phyloP scores from a whole-genome alignment of 1,140 invertebrate genomes.

The Batillaria attramentaria region DNA sequence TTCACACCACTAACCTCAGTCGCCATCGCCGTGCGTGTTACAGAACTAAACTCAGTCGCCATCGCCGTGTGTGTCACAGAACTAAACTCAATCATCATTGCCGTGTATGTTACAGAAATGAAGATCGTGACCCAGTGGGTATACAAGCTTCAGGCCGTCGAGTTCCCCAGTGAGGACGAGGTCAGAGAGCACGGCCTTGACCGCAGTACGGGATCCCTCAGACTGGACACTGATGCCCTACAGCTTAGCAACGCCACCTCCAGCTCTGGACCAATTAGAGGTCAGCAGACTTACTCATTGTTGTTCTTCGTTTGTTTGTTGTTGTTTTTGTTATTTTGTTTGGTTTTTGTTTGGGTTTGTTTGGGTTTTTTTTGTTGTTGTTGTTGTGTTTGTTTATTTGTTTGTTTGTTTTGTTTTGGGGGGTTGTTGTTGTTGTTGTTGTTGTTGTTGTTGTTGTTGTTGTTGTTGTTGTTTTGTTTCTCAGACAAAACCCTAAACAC shows the following conservation, averaged over 20 bases:
- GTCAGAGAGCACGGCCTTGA: conserved; percentile 29
- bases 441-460: background rate
- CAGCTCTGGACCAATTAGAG: too few relatives aligned
- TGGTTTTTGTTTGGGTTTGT: too few relatives aligned
- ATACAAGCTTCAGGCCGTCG: conserved; percentile 43
- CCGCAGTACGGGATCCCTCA: conserved; percentile 30
- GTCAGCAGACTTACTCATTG: too few relatives aligned
- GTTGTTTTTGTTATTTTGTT: too few relatives aligned
- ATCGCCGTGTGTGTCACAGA: background rate
- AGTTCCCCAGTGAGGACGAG: conserved; percentile 48
- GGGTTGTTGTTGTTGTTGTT: background rate
- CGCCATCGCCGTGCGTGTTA: too few relatives aligned
- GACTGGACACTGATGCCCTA: conserved; percentile 31
- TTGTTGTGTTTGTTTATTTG: too few relatives aligned
- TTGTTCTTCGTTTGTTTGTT: too few relatives aligned
- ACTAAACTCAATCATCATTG: background rate
- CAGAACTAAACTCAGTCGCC: background rate
- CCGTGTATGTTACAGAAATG: conserved; percentile 43
- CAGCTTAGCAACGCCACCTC: conserved; percentile 18
- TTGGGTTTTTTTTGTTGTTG: too few relatives aligned
- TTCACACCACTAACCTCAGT: too few relatives aligned
- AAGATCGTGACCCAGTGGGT: conserved; percentile 57
- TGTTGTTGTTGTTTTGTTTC: background rate
- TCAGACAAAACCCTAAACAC: background rate
- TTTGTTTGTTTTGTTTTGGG: background rate